Conservation (phyloP, 2,888 invertebrate species). For the Acleris sparsana region DNA sequence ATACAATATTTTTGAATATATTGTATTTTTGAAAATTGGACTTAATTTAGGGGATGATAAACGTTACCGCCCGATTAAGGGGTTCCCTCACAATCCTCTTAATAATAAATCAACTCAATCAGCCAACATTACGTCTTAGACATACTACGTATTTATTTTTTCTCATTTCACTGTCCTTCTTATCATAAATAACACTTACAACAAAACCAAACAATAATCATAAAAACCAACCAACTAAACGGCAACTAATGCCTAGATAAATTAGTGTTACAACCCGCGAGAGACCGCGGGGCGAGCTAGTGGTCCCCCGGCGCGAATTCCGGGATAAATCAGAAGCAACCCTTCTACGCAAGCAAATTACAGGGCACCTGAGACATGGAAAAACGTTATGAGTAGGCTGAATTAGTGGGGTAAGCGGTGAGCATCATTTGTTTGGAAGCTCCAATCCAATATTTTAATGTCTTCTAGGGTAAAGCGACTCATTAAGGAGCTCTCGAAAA, state of each 20-base stretch:
- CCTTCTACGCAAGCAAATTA: constrained; percentile 78
- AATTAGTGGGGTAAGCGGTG: constrained; percentile 31
- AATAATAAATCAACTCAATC: no score
- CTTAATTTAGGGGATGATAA: no score
- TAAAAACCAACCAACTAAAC: constrained; percentile 22
- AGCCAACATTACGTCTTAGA: no score
- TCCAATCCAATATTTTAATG: no score
- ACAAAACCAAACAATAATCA: constrained; percentile 13
- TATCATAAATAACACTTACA: not conserved
- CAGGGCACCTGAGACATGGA: constrained; percentile 81
- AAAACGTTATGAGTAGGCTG: constrained; percentile 56
- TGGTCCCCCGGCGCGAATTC: constrained; percentile 74
- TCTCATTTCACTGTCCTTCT: not conserved
- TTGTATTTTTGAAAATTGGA: no score
- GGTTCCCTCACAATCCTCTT: no score
- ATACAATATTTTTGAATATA: no score
- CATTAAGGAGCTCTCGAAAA: no score
- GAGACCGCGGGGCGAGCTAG: constrained; percentile 60
- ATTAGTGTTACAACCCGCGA: constrained; percentile 64
- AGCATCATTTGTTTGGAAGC: constrained; percentile 39
- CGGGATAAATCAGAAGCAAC: constrained; percentile 78
- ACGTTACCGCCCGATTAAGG: no score
- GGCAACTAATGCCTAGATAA: constrained; percentile 57
- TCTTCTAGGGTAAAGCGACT: no score
- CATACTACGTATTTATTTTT: no score